Evolutionary conservation across 2,113 vertebrate genomes (phyloP), one percentile per base, ranked within the genome.

Genomic region (Gnathochromis pfefferi): DNA sequence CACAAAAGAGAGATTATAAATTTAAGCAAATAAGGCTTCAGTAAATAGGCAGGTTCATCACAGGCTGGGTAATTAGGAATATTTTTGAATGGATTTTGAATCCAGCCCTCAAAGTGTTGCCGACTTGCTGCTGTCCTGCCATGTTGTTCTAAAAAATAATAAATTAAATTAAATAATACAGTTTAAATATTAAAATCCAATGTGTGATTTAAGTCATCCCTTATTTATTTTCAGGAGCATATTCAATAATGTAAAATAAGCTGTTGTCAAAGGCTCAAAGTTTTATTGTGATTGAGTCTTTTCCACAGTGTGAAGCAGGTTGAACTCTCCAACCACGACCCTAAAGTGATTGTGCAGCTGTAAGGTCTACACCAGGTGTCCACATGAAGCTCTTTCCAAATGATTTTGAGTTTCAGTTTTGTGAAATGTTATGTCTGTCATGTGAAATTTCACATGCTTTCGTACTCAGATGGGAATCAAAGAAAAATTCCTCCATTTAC

Each of bases 1-100:
- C 91, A 90, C 93, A 93, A 92, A 94, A 91, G 89, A 90, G 84
- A 92, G 88, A 94, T 95, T 94, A 95, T 90, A 84, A 91, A 87
- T 91, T 94, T 94, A 95, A 89, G 88, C 86, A 90, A 94, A 95
- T 93, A 86, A 95, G 89, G 88, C 89, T 31, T 51, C 85, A 81
- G 81, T 81, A 23, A 90, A 78, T 73, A 84, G 54, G 73, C 8
- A 17, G 49, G 73, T 65, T 82, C 58, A 82, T 82, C 75, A 51
- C 42, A 49, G 58, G 79, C 40, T 63, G 87, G 17, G 70, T 89
- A 28, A 90, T 90, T 85, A 85, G 33, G 54, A 88, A 35, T 26
- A 28, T 42, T 84, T 65, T 65, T n/a, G 10, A 65, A 3, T 23
- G 53, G 11, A 65, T 79, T 42, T 55, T 65, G 31, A 65, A 38